phyloP scores from a whole-genome alignment of 2,113 vertebrate genomes.

The Platysteira castanea region DNA sequence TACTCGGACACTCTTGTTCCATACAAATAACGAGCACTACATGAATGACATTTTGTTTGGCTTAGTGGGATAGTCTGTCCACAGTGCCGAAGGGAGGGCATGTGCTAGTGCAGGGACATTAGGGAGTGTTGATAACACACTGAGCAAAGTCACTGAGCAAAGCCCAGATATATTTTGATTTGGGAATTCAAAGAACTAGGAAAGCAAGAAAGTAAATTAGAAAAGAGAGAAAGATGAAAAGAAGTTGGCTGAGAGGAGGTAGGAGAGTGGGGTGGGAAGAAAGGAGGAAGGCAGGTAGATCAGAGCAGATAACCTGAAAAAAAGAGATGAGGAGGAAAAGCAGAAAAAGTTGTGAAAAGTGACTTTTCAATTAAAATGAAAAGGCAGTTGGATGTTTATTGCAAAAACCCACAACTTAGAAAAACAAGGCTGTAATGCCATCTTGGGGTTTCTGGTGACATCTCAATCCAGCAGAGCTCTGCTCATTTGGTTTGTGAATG shows the following conservation, averaged over 20 bases:
- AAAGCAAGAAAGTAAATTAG: not conserved
- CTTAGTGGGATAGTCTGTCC: not conserved
- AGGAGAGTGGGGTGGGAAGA: not conserved
- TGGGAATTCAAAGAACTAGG: not conserved
- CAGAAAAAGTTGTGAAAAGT: not conserved
- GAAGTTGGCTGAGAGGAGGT: not conserved
- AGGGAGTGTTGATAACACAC: not conserved
- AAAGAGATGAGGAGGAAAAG: not conserved
- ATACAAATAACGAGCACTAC: not conserved
- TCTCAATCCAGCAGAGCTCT: conserved; percentile 55
- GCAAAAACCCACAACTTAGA: conserved; percentile 16
- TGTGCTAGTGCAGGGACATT: not conserved
- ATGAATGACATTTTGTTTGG: not conserved
- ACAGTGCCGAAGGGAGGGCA: not conserved
- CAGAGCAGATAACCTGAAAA: not conserved
- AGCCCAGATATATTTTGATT: not conserved
- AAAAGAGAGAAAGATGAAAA: not conserved
- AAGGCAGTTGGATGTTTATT: not conserved
- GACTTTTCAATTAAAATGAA: not conserved
- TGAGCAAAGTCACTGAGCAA: not conserved
- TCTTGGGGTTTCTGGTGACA: conserved; percentile 67
- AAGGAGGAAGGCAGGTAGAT: not conserved
- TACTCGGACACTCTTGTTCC: not conserved
- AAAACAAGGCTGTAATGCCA: conserved; percentile 68
- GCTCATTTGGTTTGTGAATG: conserved; percentile 50